These are phyloP conservation scores for Flexamia atlantica DNA, from an alignment of 2,888 invertebrate species.

Conservation along the genomic window DNA sequence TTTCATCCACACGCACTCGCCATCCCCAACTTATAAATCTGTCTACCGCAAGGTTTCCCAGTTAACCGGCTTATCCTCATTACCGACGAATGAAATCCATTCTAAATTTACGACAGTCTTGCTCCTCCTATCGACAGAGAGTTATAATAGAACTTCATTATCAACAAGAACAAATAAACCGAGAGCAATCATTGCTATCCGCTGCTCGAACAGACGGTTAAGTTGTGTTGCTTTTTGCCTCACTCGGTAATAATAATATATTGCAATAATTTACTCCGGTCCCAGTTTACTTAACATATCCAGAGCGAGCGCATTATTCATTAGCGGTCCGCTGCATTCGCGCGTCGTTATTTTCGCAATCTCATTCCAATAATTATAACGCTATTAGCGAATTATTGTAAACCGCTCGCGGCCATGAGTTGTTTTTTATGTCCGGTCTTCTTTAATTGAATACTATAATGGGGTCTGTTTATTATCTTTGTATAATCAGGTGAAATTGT, in stretches of 20 bases:
- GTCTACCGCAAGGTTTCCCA: too few relatives aligned
- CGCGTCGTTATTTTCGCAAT: conserved; percentile 2
- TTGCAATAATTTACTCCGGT: conserved; percentile 47
- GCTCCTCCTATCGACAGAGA: too few relatives aligned
- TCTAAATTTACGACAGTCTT: too few relatives aligned
- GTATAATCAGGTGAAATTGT: too few relatives aligned
- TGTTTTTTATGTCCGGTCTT: not conserved
- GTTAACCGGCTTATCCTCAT: too few relatives aligned
- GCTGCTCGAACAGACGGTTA: not conserved
- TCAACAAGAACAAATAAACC: not conserved
- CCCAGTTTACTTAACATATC: conserved; percentile 49
- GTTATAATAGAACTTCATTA: not conserved
- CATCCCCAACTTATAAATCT: too few relatives aligned
- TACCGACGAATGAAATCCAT: too few relatives aligned
- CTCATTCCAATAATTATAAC: not conserved
- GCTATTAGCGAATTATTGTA: conserved; percentile 1
- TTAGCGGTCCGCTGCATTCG: not conserved
- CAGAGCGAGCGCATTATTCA: conserved; percentile 29
- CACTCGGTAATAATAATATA: conserved; percentile 37
- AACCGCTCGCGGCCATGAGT: not conserved
- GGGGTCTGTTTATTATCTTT: not conserved
- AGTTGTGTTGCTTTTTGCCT: not conserved
- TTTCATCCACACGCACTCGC: too few relatives aligned
- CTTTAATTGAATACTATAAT: not conserved
- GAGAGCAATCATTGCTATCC: not conserved